Evolutionary conservation across 2,888 invertebrate genomes (phyloP), one percentile per base, ranked within the genome.

Genomic region (Pristionchus exspectatus): DNA sequence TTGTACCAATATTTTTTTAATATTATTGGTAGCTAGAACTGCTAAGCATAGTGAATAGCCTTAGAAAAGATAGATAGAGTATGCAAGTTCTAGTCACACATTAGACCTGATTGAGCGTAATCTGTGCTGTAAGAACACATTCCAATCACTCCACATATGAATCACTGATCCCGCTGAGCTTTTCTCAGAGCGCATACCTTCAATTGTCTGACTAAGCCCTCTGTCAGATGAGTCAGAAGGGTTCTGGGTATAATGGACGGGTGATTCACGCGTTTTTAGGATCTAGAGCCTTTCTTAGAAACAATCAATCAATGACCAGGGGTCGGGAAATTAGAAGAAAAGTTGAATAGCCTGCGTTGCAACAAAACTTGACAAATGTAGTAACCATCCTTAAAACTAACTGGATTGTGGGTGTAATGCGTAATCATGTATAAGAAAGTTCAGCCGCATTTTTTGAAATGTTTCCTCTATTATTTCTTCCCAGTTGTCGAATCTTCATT

Each of bases 191-290:
- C 66, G 74, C 38, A 74, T 74, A 38, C 74, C 38, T 74, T 38
- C 24, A 18, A 18, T 74, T 69, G 2, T 38, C 38, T 74, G 74
- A 38, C 74, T 74, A 30, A 38, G 16, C 16, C 18, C 9, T 27
- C 44, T 44, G 24, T 44, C 77, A 50, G 24, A 44, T 44, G 44
- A 50, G n/a, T 50, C 50, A 81, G 44, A 54, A 12, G 4, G 50
- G 50, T 44, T 81, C 50, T 63, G 59, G 59, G 59, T n/a, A 63
- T n/a, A 63, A 63, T 63, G 63, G 63, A n/a, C 21, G 63, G 63
- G 7, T n/a, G 24, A 63, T 63, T 56, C 56, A 56, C 14, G 56
- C 56, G 9, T 56, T 16, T 21, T 56, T 0, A 21, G 16, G 56
- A 16, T 5, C 21, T 56, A 38, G 38, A 38, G 38, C 38, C 38